A percentile compares a stretch with the other conserved stretches of the same genome.
phyloP scores from a whole-genome alignment of 2,888 invertebrate species.

The Dyspetes luteomarginatus region DNA sequence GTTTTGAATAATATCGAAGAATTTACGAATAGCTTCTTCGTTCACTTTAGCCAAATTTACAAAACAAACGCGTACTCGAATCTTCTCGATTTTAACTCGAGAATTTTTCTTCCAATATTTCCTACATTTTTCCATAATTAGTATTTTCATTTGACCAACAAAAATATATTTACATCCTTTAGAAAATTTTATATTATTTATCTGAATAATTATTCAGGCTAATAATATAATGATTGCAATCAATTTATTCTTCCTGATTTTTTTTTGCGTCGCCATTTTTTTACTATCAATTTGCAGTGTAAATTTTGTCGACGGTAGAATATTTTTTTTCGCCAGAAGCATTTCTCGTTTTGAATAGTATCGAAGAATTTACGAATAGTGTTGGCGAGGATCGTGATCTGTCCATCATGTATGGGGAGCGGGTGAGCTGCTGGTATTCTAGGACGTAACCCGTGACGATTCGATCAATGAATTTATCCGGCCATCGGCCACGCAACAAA shows the following conservation, averaged over 20 bases:
- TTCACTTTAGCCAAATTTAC: neutral
- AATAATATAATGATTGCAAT: no score
- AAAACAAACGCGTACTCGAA: no score
- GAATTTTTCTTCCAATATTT: no score
- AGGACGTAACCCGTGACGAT: slow-evolving; percentile 56
- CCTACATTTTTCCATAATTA: no score
- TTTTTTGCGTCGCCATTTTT: neutral
- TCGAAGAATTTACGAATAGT: slow-evolving; percentile 2
- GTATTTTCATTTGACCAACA: no score
- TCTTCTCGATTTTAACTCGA: neutral
- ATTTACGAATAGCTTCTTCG: no score
- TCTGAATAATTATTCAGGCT: no score
- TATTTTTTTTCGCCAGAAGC: neutral
- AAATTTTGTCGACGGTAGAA: neutral
- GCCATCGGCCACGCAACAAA: slow-evolving; percentile 53
- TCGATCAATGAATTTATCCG: slow-evolving; percentile 64
- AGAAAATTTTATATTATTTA: no score
- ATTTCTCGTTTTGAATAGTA: neutral
- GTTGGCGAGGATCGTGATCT: neutral
- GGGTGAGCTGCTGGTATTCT: slow-evolving; percentile 12
- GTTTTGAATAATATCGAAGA: no score
- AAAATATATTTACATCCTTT: no score
- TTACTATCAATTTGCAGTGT: neutral
- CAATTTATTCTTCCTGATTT: no score
- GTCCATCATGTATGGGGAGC: neutral